Evolutionary conservation across 2,888 invertebrate species (phyloP).

Genomic region (Napeogenes sylphis): DNA sequence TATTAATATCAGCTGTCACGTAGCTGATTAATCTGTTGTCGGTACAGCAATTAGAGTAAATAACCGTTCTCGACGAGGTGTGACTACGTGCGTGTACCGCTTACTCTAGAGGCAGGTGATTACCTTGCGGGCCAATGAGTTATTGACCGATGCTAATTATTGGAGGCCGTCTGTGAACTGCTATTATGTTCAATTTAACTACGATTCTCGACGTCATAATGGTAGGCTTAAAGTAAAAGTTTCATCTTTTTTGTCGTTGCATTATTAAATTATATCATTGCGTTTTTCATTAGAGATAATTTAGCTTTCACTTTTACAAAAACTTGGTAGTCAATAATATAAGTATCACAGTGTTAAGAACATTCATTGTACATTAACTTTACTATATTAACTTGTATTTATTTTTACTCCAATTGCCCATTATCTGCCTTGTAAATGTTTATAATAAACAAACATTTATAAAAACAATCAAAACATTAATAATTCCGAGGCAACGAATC

Average conservation of each 20-base stretch:
- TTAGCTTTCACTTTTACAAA: too few relatives aligned
- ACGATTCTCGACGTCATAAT: slow-evolving; percentile 19
- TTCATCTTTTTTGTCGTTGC: slow-evolving; percentile 17
- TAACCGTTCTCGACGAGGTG: slow-evolving; percentile 55
- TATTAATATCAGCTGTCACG: slow-evolving; percentile 60
- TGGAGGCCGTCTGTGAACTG: slow-evolving; percentile 56
- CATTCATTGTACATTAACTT: too few relatives aligned
- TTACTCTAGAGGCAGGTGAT: slow-evolving; percentile 42
- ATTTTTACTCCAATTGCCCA: too few relatives aligned
- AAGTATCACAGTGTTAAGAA: too few relatives aligned
- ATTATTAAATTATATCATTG: slow-evolving; percentile 4
- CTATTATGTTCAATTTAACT: slow-evolving; percentile 37
- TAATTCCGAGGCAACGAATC: too few relatives aligned
- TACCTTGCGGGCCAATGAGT: slow-evolving; percentile 52
- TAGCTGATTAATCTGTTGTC: slow-evolving; percentile 69
- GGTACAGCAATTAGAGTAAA: slow-evolving; percentile 63
- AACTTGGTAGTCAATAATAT: too few relatives aligned
- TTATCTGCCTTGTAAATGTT: too few relatives aligned
- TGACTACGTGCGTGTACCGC: slow-evolving; percentile 50
- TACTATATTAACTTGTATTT: too few relatives aligned
- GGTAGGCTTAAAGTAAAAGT: slow-evolving; percentile 19
- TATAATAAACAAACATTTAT: too few relatives aligned
- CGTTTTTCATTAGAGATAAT: too few relatives aligned
- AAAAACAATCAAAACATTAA: too few relatives aligned
- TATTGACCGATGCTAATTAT: slow-evolving; percentile 66